Percentiles rank a stretch among this genome's conserved stretches.
Conservation (phyloP, 2,113 vertebrate genomes). For the Labrus mixtus region DNA sequence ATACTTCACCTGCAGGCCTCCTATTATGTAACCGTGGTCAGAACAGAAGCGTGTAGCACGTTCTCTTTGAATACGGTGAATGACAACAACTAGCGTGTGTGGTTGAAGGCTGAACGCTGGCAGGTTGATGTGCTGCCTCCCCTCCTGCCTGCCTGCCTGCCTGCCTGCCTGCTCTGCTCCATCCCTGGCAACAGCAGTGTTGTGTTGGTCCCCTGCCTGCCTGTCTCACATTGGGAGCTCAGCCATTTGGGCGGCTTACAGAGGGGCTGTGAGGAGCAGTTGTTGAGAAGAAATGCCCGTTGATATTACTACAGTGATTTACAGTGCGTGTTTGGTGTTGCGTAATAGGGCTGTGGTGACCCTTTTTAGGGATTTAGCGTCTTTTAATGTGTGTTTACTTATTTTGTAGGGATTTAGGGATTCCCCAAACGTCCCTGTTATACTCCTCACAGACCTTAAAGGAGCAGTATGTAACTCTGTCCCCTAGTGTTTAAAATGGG, state of each 20-base stretch:
- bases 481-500: too few relatives aligned
- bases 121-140: conserved; percentile 47
- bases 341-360: not conserved
- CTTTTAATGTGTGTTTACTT: not conserved
- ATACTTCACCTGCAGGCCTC: conserved; percentile 2
- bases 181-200: conserved; percentile 70
- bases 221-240: conserved; percentile 41
- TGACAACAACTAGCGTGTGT: conserved; percentile 37
- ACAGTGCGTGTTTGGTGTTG: not conserved
- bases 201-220: conserved; percentile 59
- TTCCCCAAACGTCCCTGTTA: not conserved
- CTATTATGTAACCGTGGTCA: conserved; percentile 34
- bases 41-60: conserved; percentile 7
- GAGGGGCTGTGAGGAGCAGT: conserved; percentile 3
- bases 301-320: conserved; percentile 28
- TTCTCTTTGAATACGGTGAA: conserved; percentile 34
- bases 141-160: conserved; percentile 42
- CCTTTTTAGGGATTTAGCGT: not conserved
- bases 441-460: not conserved
- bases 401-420: not conserved
- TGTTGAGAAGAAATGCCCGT: conserved; percentile 26
- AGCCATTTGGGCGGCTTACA: conserved; percentile 49
- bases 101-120: conserved; percentile 35
- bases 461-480: too few relatives aligned
- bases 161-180: conserved; percentile 30